A percentile compares a stretch with the other conserved stretches of the same genome.
Evolutionary conservation across 2,113 vertebrate species (phyloP).

Genomic region (Paralichthys olivaceus): DNA sequence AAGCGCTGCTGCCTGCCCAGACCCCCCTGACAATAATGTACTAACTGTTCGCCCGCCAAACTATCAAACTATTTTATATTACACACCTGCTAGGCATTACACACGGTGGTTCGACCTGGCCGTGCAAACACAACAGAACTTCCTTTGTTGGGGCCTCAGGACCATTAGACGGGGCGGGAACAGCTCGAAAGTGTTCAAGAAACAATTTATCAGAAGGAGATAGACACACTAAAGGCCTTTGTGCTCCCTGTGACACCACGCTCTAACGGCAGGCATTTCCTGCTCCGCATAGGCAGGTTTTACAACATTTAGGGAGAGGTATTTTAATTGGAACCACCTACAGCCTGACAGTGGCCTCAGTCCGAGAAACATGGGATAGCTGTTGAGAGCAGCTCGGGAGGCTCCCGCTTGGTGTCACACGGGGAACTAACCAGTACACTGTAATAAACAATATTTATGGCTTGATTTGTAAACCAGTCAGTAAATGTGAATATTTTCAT

Average conservation of each 20-base stretch:
- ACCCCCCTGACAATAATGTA: conserved; percentile 76
- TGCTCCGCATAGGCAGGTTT: conserved; percentile 68
- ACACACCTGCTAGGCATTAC: conserved; percentile 81
- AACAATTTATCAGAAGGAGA: conserved; percentile 77
- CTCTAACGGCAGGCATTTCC: conserved; percentile 74
- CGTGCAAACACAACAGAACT: conserved; percentile 75
- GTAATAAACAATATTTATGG: conserved; percentile 37
- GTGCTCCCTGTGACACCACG: conserved; percentile 72
- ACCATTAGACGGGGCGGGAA: conserved; percentile 69
- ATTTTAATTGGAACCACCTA: conserved; percentile 81
- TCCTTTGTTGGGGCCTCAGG: conserved; percentile 71
- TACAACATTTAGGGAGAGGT: conserved; percentile 76
- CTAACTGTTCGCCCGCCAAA: conserved; percentile 73
- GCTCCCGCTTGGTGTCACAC: conserved; percentile 42
- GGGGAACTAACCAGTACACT: conserved; percentile 25
- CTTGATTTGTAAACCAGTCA: conserved; percentile 43
- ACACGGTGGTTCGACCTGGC: conserved; percentile 63
- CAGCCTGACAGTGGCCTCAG: conserved; percentile 48
- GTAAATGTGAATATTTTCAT: conserved; percentile 38
- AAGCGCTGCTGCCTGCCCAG: conserved; percentile 58
- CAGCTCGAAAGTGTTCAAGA: conserved; percentile 59
- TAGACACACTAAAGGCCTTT: conserved; percentile 73
- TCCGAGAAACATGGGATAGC: conserved; percentile 54
- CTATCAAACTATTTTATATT: conserved; percentile 81
- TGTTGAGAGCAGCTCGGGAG: conserved; percentile 49